A percentile compares a stretch with the other conserved stretches of the same genome.
Evolutionary conservation across 2,888 invertebrate species (phyloP).

Genomic region (Pterostichus niger): DNA sequence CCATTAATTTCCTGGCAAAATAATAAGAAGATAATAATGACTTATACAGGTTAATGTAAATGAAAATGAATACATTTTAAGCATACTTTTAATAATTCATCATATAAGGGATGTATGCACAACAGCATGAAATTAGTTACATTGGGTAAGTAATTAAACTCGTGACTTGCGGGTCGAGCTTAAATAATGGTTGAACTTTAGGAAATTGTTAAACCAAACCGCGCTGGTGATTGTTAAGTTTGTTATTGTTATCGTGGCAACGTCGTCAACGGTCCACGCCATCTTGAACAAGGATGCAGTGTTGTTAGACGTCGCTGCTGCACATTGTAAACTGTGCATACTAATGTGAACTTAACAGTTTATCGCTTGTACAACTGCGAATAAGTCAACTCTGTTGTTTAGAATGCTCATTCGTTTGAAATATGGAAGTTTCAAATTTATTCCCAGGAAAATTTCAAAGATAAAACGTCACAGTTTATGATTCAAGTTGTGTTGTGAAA

Average conservation of each 20-base stretch:
- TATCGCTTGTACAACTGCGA: constrained; percentile 29
- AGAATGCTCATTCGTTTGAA: constrained; percentile 22
- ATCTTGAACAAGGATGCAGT: constrained; percentile 27
- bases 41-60: no score
- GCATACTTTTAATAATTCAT: no score
- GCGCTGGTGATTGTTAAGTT: constrained; percentile 33
- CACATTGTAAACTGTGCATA: constrained; percentile 27
- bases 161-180: constrained; percentile 5
- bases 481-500: constrained; percentile 6
- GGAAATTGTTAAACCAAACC: constrained; percentile 30
- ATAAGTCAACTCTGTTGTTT: constrained; percentile 31
- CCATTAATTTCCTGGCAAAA: no score
- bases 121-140: constrained; percentile 16
- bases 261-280: constrained; percentile 7
- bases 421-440: constrained; percentile 36
- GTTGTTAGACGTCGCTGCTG: constrained; percentile 17
- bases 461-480: constrained; percentile 10
- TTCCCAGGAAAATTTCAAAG: constrained; percentile 22
- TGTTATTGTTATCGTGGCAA: constrained; percentile 31
- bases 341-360: constrained; percentile 39
- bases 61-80: no score
- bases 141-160: constrained; percentile 25
- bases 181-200: constrained; percentile 34
- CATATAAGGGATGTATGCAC: not conserved
- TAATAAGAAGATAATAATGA: no score